Conservation (phyloP, 2,888 invertebrate genomes). For the Clivina fossor region DNA sequence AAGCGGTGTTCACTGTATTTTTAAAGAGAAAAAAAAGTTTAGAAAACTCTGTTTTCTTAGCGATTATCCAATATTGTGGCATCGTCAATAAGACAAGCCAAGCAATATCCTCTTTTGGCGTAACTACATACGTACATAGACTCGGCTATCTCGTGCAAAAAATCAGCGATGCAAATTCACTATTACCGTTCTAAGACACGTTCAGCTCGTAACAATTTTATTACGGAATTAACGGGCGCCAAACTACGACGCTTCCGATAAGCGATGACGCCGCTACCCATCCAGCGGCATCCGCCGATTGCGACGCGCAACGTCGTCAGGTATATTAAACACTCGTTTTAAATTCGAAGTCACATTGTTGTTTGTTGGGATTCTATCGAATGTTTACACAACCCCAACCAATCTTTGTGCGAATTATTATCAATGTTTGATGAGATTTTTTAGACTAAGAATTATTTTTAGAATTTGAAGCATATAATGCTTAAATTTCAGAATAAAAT, state of each 20-base stretch:
- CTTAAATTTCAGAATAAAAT: too few relatives aligned
- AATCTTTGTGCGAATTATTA: constrained; percentile 1
- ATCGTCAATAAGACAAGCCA: too few relatives aligned
- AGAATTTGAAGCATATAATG: too few relatives aligned
- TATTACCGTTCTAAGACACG: constrained; percentile 34
- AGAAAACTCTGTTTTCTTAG: too few relatives aligned
- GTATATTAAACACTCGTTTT: constrained; percentile 33
- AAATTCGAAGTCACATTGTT: constrained; percentile 35
- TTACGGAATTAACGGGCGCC: constrained; percentile 34
- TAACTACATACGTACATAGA: too few relatives aligned
- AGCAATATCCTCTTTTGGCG: too few relatives aligned
- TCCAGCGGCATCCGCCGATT: constrained; percentile 13
- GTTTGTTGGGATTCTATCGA: constrained; percentile 31
- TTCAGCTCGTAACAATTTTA: constrained; percentile 34
- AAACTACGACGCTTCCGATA: constrained; percentile 14
- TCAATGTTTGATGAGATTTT: constrained; percentile 4
- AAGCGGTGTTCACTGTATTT: too few relatives aligned
- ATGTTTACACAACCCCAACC: constrained; percentile 22
- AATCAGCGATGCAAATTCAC: constrained; percentile 31
- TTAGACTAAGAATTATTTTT: too few relatives aligned
- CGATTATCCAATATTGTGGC: too few relatives aligned
- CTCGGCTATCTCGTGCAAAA: too few relatives aligned
- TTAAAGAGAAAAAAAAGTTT: too few relatives aligned
- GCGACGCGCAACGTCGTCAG: too few relatives aligned
- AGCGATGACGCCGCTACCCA: constrained; percentile 10